phyloP scores from a whole-genome alignment of 1,140 invertebrate genomes.

The Venturia canescens region DNA sequence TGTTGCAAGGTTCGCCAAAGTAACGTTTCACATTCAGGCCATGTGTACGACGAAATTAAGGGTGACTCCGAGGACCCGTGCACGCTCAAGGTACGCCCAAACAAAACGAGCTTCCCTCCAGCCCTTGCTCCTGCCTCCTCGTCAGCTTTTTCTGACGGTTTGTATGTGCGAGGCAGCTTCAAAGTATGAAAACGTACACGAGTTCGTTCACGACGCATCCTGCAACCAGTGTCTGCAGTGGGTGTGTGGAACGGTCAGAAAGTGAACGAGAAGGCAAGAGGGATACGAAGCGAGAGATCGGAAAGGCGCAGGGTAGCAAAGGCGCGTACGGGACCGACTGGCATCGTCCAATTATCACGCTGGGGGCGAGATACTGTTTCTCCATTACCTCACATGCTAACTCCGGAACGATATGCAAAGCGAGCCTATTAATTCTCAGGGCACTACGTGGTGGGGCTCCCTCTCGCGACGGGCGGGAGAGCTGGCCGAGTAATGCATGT shows the following conservation, averaged over 20 bases:
- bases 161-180: conserved; percentile 26
- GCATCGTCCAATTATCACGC: conserved; percentile 63
- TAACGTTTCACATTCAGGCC: no score
- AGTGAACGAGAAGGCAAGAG: neutral
- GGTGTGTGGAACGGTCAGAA: neutral
- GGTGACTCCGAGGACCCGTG: no score
- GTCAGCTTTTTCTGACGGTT: neutral
- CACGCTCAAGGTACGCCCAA: neutral
- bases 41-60: conserved; percentile 10
- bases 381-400: conserved; percentile 60
- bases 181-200: conserved; percentile 33
- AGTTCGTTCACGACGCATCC: neutral
- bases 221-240: neutral
- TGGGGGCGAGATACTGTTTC: conserved; percentile 52
- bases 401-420: conserved; percentile 66
- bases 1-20: neutral
- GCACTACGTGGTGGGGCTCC: conserved; percentile 42
- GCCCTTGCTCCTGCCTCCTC: neutral
- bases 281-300: neutral
- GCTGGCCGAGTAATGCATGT: neutral
- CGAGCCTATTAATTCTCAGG: conserved; percentile 65
- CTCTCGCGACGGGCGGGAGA: conserved; percentile 12
- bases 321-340: conserved; percentile 41
- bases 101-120: neutral
- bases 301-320: neutral